Percentiles rank a stretch among this genome's conserved stretches.
phyloP scores from a whole-genome alignment of 1,140 invertebrate genomes.

The Drosophila athabasca region DNA sequence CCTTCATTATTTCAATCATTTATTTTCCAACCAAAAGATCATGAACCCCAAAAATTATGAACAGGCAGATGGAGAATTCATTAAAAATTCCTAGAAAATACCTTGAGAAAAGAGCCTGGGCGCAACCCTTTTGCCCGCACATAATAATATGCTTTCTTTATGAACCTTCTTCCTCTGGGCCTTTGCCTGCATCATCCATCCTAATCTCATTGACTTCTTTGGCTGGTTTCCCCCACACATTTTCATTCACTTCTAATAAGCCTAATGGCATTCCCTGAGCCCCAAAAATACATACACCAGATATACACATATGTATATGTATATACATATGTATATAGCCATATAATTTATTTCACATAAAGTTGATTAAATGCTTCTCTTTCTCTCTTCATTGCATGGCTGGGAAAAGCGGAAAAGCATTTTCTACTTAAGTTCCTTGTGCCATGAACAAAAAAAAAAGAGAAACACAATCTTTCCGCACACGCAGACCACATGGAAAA shows the following conservation, averaged over 20 bases:
- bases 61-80: not conserved
- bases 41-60: no score
- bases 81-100: conserved; percentile 3
- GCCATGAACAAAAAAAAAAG: conserved; percentile 4
- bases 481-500: conserved; percentile 55
- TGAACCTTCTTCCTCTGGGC: not conserved
- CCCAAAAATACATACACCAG: not conserved
- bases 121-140: conserved; percentile 6
- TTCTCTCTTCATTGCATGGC: conserved; percentile 23
- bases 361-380: conserved; percentile 70
- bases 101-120: no score
- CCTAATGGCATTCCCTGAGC: conserved; percentile 51
- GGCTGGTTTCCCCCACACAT: not conserved
- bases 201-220: conserved; percentile 43
- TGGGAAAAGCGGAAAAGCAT: conserved; percentile 15
- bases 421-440: conserved; percentile 42
- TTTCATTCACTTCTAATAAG: conserved; percentile 61
- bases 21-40: no score
- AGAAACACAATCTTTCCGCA: conserved; percentile 46
- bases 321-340: no score
- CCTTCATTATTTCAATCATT: no score
- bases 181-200: conserved; percentile 34
- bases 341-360: conserved; percentile 65
- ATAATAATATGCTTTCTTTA: conserved; percentile 18
- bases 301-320: not conserved